Evolutionary conservation across 2,113 vertebrate species (phyloP), one percentile per base, ranked within the genome.

Genomic region (Xenus cinereus): DNA sequence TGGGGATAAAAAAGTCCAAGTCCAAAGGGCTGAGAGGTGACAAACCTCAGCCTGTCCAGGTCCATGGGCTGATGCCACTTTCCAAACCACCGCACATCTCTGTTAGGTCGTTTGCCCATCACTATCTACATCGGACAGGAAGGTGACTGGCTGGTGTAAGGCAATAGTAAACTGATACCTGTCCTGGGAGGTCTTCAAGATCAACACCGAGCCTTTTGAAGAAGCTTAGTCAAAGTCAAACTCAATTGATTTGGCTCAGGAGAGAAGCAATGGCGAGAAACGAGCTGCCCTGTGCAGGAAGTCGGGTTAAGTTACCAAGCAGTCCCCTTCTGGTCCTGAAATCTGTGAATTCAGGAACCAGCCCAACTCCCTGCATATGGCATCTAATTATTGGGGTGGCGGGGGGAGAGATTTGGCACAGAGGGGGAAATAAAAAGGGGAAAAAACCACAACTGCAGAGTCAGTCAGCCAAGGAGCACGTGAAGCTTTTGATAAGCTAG

Each of bases 341-440:
- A 96, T 50, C 88, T 37, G 85, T 64, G 81, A 63, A 46, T 89
- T 78, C 78, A 67, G 81, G 87, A 93, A 82, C 51, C 41, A 51
- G 59, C 81, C 84, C 90, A 91, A 82, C 82, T 79, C 48, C 10
- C 2, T 13, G 50, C 63, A 81, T 41, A 76, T 45, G 67, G 71
- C 72, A 50, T 32, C 50, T 88, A 39, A 84, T 93, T 77, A 90
- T 6, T 7, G 3, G 75, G 75, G 71, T 51, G 41, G 14, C 1
- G 3, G 4, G 37, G 59, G 81, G 68, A 84, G 60, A 62, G 54
- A 77, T 50, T 62, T 89, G 88, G 83, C 94, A 88, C 4, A 43
- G 30, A 88, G 4, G 6, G 92, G 32, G 32, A 90, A 77, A 72
- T 39, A 53, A 60, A 95, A 68, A 41, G 41, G 35, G 54, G 41